A percentile compares a stretch with the other conserved stretches of the same genome.
phyloP scores from a whole-genome alignment of 2,888 invertebrate species.

The Syrphus vitripennis region DNA sequence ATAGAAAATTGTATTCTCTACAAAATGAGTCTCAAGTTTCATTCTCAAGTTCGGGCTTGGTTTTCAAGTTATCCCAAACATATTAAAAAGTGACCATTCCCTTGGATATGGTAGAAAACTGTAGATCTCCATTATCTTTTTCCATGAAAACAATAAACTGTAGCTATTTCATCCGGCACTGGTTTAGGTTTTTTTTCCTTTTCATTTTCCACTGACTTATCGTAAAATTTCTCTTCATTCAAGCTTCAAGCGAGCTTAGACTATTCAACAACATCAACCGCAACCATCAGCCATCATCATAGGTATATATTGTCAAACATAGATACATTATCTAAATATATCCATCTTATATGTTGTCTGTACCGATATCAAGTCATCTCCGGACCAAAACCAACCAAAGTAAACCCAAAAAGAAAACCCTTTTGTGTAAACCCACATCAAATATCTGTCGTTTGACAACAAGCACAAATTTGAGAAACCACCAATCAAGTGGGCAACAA shows the following conservation, averaged over 20 bases:
- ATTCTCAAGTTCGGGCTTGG: too few relatives aligned
- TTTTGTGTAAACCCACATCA: slow-evolving; percentile 49
- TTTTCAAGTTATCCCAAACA: too few relatives aligned
- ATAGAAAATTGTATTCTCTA: too few relatives aligned
- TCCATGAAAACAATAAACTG: too few relatives aligned
- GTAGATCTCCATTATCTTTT: too few relatives aligned
- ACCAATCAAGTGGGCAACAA: slow-evolving; percentile 56
- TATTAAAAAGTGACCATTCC: too few relatives aligned
- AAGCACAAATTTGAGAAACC: slow-evolving; percentile 31
- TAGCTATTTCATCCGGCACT: too few relatives aligned
- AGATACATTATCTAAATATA: neutral
- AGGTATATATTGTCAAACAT: too few relatives aligned
- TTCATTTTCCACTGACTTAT: neutral
- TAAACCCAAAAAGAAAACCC: slow-evolving; percentile 31
- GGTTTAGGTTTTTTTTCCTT: too few relatives aligned
- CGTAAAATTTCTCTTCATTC: neutral
- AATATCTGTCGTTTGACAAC: slow-evolving; percentile 55
- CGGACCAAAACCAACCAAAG: slow-evolving; percentile 1
- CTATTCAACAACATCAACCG: neutral
- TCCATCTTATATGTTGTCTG: neutral
- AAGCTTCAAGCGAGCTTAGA: neutral
- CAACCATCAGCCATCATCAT: neutral
- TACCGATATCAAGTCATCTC: neutral
- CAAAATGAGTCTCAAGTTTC: too few relatives aligned
- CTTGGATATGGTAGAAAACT: too few relatives aligned